Base-by-base conservation (phyloP, 2,888 invertebrate genomes). In the Pyrrhosoma nymphula region DNA sequence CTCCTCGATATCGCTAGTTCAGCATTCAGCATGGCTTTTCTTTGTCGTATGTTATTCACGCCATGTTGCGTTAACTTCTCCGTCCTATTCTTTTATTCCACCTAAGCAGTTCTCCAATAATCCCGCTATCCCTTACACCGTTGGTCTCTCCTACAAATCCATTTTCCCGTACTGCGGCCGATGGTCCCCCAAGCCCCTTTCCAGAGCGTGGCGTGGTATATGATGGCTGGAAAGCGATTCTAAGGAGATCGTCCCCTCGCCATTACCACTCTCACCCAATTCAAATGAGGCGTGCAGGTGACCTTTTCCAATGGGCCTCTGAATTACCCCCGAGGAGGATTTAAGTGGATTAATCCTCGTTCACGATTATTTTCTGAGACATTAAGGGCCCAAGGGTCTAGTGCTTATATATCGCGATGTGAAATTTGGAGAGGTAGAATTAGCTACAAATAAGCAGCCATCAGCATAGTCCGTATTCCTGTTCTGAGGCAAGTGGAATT, bases 221-320 rank as follows among this genome's bases (percentile, higher is more conserved):
- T 26, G 69, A n/a, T n/a, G 69, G 69, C n/a, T 69, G 14, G 69
- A n/a, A n/a, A 69, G 14, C n/a, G n/a, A n/a, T n/a, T n/a, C 12
- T 12, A n/a, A 23, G 20, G 69, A n/a, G 20, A 18, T 18, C 60
- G 16, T 60, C 69, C 69, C n/a, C n/a, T 12, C n/a, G 20, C 69
- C n/a, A 69, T 69, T 69, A 69, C 69, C 69, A 69, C 26, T 69
- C 69, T 4, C 69, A n/a, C 69, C n/a, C 69, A 69, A 69, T 69
- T 69, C 69, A 69, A 69, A 69, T 69, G 69, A 69, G n/a, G 69
- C 26, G 69, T 69, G 69, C 69, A 69, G 69, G 69, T 69, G 69
- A 69, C 69, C 69, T n/a, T 69, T 69, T 60, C 60, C 69, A 4
- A 26, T n/a, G 69, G 69, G 12, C 69, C 20, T 12, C 8, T 26